Conservation (phyloP, 2,888 invertebrate genomes). For the Phrixothrix hirtus region DNA sequence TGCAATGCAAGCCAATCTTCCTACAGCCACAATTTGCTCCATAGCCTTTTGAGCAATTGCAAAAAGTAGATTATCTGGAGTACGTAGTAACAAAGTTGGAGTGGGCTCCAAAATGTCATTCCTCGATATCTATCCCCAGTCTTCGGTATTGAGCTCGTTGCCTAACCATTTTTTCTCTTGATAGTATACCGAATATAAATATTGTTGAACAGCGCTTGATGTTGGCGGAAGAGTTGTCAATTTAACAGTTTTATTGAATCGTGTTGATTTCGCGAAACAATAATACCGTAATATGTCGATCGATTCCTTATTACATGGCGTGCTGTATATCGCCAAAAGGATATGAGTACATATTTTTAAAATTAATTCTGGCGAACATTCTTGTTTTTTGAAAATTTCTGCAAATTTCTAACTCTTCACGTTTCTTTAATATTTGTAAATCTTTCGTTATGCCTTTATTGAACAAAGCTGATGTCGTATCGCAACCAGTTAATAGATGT, state of each 20-base stretch:
- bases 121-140: neutral
- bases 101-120: neutral
- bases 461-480: neutral
- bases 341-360: neutral
- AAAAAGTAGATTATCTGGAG: slow-evolving; percentile 2
- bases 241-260: neutral
- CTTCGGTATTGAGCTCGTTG: neutral
- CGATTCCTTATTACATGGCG: neutral
- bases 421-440: neutral
- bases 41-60: neutral
- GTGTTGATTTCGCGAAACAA: neutral
- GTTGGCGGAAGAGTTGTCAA: neutral
- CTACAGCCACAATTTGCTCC: neutral
- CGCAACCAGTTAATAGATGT: neutral
- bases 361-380: neutral
- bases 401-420: neutral
- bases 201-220: neutral
- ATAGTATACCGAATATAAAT: neutral
- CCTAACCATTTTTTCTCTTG: neutral
- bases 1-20: no score
- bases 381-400: neutral
- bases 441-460: neutral
- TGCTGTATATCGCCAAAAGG: neutral
- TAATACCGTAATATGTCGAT: neutral
- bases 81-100: neutral